phyloP scores from a whole-genome alignment of 2,113 vertebrate species.

The Sinocyclocheilus rhinocerous region DNA sequence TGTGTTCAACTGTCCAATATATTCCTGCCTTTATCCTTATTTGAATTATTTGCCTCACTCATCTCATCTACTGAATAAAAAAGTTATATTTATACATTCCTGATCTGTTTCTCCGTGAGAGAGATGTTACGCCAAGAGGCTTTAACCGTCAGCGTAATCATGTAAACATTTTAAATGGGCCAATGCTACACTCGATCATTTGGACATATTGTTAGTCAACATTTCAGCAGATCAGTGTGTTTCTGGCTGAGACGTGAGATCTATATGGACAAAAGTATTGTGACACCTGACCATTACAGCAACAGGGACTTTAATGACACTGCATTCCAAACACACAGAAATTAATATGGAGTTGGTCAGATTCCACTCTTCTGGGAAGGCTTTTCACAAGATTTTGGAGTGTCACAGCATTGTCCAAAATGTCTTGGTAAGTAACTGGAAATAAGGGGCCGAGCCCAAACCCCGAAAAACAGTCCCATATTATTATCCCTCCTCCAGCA shows the following conservation, averaged over 20 bases:
- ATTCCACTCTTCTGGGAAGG: too few species aligned
- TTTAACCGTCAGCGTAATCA: not conserved
- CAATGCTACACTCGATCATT: not conserved
- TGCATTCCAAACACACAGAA: too few species aligned
- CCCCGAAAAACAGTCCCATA: too few species aligned
- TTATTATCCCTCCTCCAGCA: too few species aligned
- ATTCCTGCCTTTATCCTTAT: not conserved
- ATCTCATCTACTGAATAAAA: not conserved
- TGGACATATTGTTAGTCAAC: not conserved
- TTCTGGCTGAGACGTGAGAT: not conserved
- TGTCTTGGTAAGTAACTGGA: too few species aligned
- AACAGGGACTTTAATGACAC: too few species aligned
- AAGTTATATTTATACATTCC: slow-evolving; percentile 17
- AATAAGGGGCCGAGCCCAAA: too few species aligned
- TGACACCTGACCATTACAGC: too few species aligned
- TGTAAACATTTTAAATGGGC: slow-evolving; percentile 23
- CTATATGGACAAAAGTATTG: too few species aligned
- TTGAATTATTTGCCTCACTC: not conserved
- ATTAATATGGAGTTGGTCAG: too few species aligned
- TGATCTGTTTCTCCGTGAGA: not conserved
- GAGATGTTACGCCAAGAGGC: not conserved
- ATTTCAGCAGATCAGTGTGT: not conserved
- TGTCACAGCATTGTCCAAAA: too few species aligned
- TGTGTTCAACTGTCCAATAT: not conserved
- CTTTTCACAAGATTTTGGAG: too few species aligned